Conservation (phyloP, 1,140 invertebrate genomes). For the Drosophila lini region DNA sequence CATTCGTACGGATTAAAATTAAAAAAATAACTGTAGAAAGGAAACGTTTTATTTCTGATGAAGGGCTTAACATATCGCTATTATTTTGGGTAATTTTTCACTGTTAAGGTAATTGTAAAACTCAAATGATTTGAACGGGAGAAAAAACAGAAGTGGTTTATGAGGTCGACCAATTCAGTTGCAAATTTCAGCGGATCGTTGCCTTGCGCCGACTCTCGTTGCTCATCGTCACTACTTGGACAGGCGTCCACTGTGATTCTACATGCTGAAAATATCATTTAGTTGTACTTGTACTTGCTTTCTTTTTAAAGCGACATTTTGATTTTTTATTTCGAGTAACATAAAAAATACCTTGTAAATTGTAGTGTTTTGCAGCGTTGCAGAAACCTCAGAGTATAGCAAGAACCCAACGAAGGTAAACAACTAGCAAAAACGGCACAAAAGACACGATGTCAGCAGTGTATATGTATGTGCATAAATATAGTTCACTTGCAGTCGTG, state of each 20-base stretch:
- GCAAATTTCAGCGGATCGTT: too few species aligned
- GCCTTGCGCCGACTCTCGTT: neutral
- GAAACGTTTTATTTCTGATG: too few species aligned
- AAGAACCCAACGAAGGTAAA: slow-evolving; percentile 61
- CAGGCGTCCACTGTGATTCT: neutral
- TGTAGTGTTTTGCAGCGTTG: slow-evolving; percentile 56
- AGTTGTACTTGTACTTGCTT: slow-evolving; percentile 18
- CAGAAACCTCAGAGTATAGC: slow-evolving; percentile 43
- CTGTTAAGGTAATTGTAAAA: too few species aligned
- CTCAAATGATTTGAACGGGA: too few species aligned
- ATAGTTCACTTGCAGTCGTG: slow-evolving; percentile 28
- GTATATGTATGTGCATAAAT: slow-evolving; percentile 12
- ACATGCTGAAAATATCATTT: slow-evolving; percentile 17
- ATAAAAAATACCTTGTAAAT: slow-evolving; percentile 55
- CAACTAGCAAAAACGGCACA: slow-evolving; percentile 53
- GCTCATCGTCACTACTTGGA: neutral
- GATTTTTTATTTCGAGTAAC: slow-evolving; percentile 12
- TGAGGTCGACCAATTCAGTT: too few species aligned
- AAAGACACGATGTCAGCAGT: slow-evolving; percentile 73
- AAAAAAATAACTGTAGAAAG: too few species aligned
- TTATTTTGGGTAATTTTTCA: too few species aligned
- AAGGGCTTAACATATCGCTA: too few species aligned
- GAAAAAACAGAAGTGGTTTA: too few species aligned
- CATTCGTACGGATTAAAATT: too few species aligned
- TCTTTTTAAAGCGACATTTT: slow-evolving; percentile 42